Base-by-base conservation (phyloP, 30 jellyfish, hydroid and myxozoan species). In the Nemopilema nomurai region DNA sequence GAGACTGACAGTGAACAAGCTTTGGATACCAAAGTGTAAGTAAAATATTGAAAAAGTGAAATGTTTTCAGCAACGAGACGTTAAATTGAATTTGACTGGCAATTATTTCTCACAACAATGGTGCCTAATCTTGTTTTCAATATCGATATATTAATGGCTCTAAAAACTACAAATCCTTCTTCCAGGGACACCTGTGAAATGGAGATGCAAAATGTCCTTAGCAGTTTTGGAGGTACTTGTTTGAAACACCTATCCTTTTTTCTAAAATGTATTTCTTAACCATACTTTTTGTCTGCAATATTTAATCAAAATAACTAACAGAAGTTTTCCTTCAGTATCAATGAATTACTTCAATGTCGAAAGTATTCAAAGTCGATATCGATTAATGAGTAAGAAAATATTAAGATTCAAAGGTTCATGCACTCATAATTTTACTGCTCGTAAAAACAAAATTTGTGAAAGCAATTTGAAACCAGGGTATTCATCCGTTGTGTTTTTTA, bases 141-240 rank as follows among this genome's bases (percentile, higher is more conserved):
- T 19, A 19, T 23, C 17, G 64, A 9, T 8, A 69, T 1, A 27
- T 76, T 20, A 21, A 21, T 3, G 26, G n/a, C n/a, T n/a, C n/a
- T n/a, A n/a, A n/a, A n/a, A n/a, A n/a, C n/a, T n/a, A n/a, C n/a
- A n/a, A n/a, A 13, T 63, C 73, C 28, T 51, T 49, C 16, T 73
- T 41, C 8, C 62, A 76, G 94, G 22, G 88, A 68, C 22, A 27
- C 89, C 8, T 89, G 92, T 33, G 97, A 81, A 30, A 76, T 51
- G 66, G 97, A 89, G 51, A 89, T 89, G 97, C 92, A 89, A 69
- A 81, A 57, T 50, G 83, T 89, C 52, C 90, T 89, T 0, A 81
- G 81, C 71, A 49, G 78, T 21, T 89, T 89, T 81, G 97, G 97
- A 80, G 97, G 97, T 89, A 89, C 18, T 76, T 1, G 8, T 0